Base-by-base conservation (phyloP, 2,797 vertebrate species). In the Pteropus rufus region DNA sequence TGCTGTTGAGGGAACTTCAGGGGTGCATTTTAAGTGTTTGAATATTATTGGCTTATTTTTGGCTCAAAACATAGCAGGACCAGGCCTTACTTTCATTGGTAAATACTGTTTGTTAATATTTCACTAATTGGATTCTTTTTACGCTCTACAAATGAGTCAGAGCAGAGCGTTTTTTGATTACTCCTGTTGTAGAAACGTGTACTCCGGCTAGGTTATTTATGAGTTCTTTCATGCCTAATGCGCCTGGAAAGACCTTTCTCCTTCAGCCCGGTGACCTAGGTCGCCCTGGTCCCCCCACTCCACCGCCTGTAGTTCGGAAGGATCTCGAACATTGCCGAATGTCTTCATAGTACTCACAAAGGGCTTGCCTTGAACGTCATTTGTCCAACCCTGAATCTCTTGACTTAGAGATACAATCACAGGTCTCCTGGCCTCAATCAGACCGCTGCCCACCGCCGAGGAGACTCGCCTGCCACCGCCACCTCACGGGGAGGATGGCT, bases 31-130 rank as follows among this genome's bases (percentile, higher is more conserved):
- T 94, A 36, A 92, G 23, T 92, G 93, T 72, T 75, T 92, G 2
- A 0, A 39, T 81, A 1, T 89, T 49, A 2, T 89, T 93, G 93
- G 94, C 96, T 96, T 93, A 41, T 77, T 90, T 54, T 60, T 89
- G 97, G 97, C 98, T 98, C 98, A 89, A 6, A 34, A 80, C 85
- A 76, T 97, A 93, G 70, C 76, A 90, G 94, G 98, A 97, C 94
- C 98, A 98, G 99, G 99, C 99, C 98, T 99, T 98, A 97, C 97
- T 98, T 98, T 97, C 97, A 70, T 95, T 95, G 97, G 97, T 96
- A 96, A 95, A 98, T 98, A 89, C 89, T 86, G 46, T 97, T 98
- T 97, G 97, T 98, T 98, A 97, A 94, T 97, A 92, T 97, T 96
- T 98, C 97, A 77, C 98, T 89, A 67, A 75, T 5, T 94, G 97